phyloP scores from a whole-genome alignment of 2,888 invertebrate genomes.

The Tyria jacobaeae region DNA sequence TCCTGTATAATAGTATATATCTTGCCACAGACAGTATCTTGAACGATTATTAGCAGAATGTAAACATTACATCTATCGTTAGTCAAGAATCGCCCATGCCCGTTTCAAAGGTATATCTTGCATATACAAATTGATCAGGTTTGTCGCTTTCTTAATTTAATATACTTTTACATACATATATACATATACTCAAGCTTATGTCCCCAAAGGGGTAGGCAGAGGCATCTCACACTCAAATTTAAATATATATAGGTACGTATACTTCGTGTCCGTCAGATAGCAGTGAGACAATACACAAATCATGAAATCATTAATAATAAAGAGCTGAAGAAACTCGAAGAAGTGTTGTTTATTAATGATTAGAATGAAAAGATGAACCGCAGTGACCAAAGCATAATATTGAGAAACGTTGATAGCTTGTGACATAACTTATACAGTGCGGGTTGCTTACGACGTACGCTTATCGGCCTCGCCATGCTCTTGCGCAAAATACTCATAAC shows the following conservation, averaged over 20 bases:
- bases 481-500: constrained; percentile 64
- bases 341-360: constrained; percentile 25
- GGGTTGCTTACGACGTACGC: constrained; percentile 25
- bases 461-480: constrained; percentile 36
- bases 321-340: constrained; percentile 15
- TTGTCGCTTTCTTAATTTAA: not conserved
- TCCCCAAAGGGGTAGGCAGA: too few species aligned
- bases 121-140: not conserved
- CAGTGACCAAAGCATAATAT: constrained; percentile 24
- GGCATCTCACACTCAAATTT: too few species aligned
- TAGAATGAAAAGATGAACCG: constrained; percentile 26
- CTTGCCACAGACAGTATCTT: not conserved
- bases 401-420: constrained; percentile 50
- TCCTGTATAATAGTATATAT: not conserved
- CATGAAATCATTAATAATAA: not conserved
- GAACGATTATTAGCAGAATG: not conserved
- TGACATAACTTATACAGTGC: constrained; percentile 48
- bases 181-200: too few species aligned
- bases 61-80: too few species aligned
- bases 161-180: too few species aligned
- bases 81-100: too few species aligned
- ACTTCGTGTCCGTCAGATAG: not conserved
- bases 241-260: too few species aligned
- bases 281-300: not conserved
- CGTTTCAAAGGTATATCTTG: not conserved